Evolutionary conservation across 2,113 vertebrate genomes (phyloP).

Genomic region (Thryonomys swinderianus): DNA sequence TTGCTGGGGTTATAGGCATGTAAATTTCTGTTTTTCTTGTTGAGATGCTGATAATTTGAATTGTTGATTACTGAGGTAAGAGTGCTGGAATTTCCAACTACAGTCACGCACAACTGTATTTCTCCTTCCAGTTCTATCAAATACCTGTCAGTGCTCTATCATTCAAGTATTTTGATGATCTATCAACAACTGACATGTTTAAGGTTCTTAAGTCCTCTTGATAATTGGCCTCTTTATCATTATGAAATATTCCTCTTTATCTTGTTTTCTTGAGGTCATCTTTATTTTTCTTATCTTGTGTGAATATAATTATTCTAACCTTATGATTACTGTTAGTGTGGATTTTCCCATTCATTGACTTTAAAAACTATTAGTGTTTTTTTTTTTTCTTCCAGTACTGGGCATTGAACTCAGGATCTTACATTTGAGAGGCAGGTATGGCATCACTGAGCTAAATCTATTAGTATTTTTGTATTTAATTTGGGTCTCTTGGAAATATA

Average conservation of each 20-base stretch:
- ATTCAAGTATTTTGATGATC: neutral
- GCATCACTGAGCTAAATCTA: neutral
- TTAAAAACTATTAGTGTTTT: neutral
- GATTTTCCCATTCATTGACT: neutral
- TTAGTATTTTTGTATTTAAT: neutral
- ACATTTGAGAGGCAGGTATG: too few relatives aligned
- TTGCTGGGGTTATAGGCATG: neutral
- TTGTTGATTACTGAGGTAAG: neutral
- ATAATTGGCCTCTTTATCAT: neutral
- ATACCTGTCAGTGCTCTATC: neutral
- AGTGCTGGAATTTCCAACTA: neutral
- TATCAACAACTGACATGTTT: neutral
- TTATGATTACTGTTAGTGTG: neutral
- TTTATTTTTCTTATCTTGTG: neutral
- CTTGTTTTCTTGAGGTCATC: neutral
- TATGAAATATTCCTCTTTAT: neutral
- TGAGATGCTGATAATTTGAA: neutral
- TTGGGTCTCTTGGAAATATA: neutral
- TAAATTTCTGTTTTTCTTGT: neutral
- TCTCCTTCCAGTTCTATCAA: neutral
- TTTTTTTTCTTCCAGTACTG: neutral
- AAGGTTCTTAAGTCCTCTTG: neutral
- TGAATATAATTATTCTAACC: neutral
- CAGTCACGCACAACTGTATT: neutral
- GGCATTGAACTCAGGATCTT: too few relatives aligned